Base-by-base conservation (phyloP, 2,797 vertebrate genomes). In the Decapterus maruadsi region DNA sequence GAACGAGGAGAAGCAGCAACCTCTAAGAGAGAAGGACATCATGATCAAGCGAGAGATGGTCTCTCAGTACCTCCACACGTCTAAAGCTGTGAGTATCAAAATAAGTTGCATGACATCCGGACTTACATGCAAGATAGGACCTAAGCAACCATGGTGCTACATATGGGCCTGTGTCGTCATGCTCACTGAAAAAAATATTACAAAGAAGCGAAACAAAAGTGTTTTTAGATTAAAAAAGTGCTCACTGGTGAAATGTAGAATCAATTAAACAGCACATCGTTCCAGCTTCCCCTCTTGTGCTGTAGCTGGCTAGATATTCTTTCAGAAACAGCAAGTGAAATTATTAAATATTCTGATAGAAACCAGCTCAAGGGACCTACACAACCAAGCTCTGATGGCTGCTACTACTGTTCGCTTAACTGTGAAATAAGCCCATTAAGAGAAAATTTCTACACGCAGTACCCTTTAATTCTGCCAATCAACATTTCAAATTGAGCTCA, bases 11-110 rank as follows among this genome's bases (percentile, higher is more conserved):
- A 97, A 97, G 77, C 96, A 97, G 91, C 95, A 92, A 61, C 97
- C 97, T 57, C 90, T 98, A 51, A 92, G 97, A 80, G 88, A 89
- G 72, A 98, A 97, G 84, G 96, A 97, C 88, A 97, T 98, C 22
- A 29, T 80, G 55, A 98, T 97, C 83, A 97, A 98, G 89, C 94
- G 97, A 86, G 97, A 98, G 91, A 98, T 98, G 96, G 96, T 97
- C 45, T 97, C 96, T 60, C 97, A 97, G 77, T 98, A 98, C 82
- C 92, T 98, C 43, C 96, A 97, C 83, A 97, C 96, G 0, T 97
- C 96, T 20, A 96, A 96, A 92, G 93, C 96, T 83, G 97, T 97
- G 71, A 96, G 97, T 73, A 90, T 51, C 64, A 60, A 66, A 63
- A 80, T 53, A 76, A 46, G 0, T 45, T 60, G 29, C 11, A 38